Evolutionary conservation across 2,797 vertebrate species (phyloP).

Genomic region (Xyrichtys novacula): DNA sequence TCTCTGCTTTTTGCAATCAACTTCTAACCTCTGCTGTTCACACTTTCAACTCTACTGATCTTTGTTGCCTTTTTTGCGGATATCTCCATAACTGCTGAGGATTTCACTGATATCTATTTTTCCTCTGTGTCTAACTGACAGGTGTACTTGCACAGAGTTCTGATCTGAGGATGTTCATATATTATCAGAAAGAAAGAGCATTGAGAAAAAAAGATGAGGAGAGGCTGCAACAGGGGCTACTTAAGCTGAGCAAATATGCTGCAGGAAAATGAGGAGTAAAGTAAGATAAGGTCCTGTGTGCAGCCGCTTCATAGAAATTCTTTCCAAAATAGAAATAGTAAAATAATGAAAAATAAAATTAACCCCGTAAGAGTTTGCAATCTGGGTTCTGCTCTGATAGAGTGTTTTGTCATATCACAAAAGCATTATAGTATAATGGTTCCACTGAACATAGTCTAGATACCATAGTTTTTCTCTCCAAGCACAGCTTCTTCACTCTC

Average conservation of each 20-base stretch:
- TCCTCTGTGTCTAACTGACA: constrained; percentile 30
- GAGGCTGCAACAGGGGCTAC: constrained; percentile 27
- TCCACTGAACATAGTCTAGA: background rate
- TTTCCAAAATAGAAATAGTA: background rate
- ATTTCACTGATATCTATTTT: constrained; percentile 13
- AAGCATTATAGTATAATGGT: background rate
- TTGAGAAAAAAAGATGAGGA: background rate
- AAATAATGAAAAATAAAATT: background rate
- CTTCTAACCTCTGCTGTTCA: constrained; percentile 3
- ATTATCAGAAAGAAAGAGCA: constrained; percentile 27
- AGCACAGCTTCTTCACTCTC: background rate
- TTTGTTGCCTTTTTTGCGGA: background rate
- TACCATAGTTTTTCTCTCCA: background rate
- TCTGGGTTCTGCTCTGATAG: background rate
- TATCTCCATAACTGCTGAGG: constrained; percentile 24
- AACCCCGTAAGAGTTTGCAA: background rate
- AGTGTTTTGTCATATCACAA: background rate
- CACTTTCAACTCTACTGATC: background rate
- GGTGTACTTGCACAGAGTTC: constrained; percentile 11
- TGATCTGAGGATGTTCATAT: constrained; percentile 8
- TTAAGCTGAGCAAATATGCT: constrained; percentile 70
- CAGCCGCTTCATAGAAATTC: constrained; percentile 17
- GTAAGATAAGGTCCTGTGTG: constrained; percentile 24
- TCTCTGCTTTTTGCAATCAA: background rate
- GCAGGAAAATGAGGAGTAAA: constrained; percentile 32